Base-by-base conservation (phyloP, 1,140 invertebrate genomes). In the Calephelis nemesis region DNA sequence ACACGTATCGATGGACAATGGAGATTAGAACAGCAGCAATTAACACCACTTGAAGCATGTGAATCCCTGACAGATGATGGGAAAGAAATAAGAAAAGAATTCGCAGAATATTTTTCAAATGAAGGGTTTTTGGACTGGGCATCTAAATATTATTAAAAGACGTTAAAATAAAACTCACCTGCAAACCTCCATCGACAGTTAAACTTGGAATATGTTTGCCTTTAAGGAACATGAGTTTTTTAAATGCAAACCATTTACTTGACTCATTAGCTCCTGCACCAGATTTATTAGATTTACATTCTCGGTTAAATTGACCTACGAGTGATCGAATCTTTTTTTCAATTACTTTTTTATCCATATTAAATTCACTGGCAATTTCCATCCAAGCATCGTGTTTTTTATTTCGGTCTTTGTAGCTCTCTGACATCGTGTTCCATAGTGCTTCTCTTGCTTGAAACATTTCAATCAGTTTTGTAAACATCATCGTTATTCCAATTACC, bases 231-330 rank as follows among this genome's bases (percentile, higher is more conserved):
- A 75, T 68, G 63, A 75, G 71, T 73, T 73, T 75, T 73, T 75
- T 73, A 71, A 67, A 75, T 52, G 68, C 67, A 73, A 75, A 75
- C 74, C 74, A 67, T 66, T 67, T 70, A 71, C 65, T 71, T 67
- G 69, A 75, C n/a, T 72, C 70, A 68, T 74, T 40, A 74, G 73
- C 70, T 70, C 73, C 70, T 70, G 73, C 70, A 74, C 67, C 70
- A 70, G 71, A 79, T 81, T 81, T 74, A 70, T 80, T 76, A 70
- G 71, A 62, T 71, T 71, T 71, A 67, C 65, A 71, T 71, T 71
- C 69, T 67, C 69, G 64, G 64, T 71, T 67, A 71, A 71, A 71
- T 71, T 71, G 69, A 65, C 69, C 69, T 67, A 71, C 69, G 65
- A 71, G 69, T 63, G 58, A 71, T 71, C 48, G 64, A 67, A 63